A percentile compares a stretch with the other conserved stretches of the same genome.
phyloP scores from a whole-genome alignment of 2,888 invertebrate species.

The Protula sp. region DNA sequence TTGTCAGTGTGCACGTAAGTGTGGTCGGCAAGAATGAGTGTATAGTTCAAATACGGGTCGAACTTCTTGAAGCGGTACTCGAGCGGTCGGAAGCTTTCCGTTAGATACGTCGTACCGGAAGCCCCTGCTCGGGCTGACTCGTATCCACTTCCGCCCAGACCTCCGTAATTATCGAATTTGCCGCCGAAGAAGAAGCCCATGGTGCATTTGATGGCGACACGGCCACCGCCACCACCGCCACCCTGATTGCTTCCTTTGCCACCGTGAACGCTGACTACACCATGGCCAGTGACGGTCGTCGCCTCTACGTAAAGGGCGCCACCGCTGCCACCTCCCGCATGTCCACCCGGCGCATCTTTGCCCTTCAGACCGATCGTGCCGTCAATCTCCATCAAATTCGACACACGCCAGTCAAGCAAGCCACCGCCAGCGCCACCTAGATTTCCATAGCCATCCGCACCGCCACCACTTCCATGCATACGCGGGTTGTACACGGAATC shows the following conservation, averaged over 20 bases:
- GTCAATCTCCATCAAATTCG: conserved; percentile 31
- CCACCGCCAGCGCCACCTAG: conserved; percentile 37
- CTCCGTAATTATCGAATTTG: conserved; percentile 32
- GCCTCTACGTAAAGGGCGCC: conserved; percentile 27
- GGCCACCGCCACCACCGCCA: conserved; percentile 35
- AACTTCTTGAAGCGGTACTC: conserved; percentile 35
- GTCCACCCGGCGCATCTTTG: conserved; percentile 20
- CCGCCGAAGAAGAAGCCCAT: conserved; percentile 35
- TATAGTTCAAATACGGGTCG: conserved; percentile 31
- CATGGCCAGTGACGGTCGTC: conserved; percentile 37
- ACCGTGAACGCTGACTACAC: conserved; percentile 31
- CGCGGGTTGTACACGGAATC: conserved; percentile 30
- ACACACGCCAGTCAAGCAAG: conserved; percentile 29
- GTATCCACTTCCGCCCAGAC: conserved; percentile 21
- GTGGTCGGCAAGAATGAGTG: conserved; percentile 34
- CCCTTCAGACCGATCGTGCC: conserved; percentile 31
- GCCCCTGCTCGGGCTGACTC: conserved; percentile 29
- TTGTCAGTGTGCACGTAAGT: conserved; percentile 33
- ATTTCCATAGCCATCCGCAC: conserved; percentile 23
- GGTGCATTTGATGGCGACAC: conserved; percentile 32
- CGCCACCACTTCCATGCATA: conserved; percentile 29
- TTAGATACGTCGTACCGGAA: conserved; percentile 35
- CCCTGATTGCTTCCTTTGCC: conserved; percentile 30
- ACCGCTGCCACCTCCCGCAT: conserved; percentile 37
- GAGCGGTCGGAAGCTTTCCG: conserved; percentile 32